Base-by-base conservation (phyloP, 2,888 invertebrate species). In the Pediacus dermestoides region DNA sequence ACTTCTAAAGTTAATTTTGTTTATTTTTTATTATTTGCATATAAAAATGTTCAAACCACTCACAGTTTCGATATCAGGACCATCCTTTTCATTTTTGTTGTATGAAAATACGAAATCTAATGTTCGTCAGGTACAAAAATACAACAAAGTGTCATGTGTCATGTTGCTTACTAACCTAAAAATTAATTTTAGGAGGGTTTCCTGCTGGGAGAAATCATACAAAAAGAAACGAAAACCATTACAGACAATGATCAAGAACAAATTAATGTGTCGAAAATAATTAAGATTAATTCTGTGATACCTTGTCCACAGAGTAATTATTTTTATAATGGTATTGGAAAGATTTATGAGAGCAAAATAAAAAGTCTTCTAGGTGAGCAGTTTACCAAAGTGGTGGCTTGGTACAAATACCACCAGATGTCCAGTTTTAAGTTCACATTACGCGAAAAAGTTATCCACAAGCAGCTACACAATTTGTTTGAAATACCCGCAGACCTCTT, bases 191-290 rank as follows among this genome's bases (percentile, higher is more conserved):
- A 76, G 75, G 70, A 74, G 58, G 83, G 83, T 8, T 82, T 83
- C 61, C 70, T 83, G 16, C 69, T 82, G 26, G 83, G 83, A 7
- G 77, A 82, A 56, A 72, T 80, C 8, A 71, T 76, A 26, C 74
- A 76, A 27, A 77, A 76, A 66, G 74, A 81, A 52, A 79, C 78
- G 3, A 80, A 77, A 63, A 79, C 79, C 38, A 80, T 82, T 59
- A 83, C 83, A 2, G 83, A 84, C 61, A 75, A 77, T 9, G 80
- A 82, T 43, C 79, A 77, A 55, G 76, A 78, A 56, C 75, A 77
- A 52, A 73, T 80, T 31, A 73, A 77, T 16, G 67, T 77, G 38
- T 77, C 78, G 50, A 76, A 74, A 46, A 74, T 77, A 52, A 79
- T 82, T 38, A 73, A 77, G 55, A 72, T 83, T 43, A 75, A 75